Base-by-base conservation (phyloP, 2,113 vertebrate species). In the Pleuronectes platessa region DNA sequence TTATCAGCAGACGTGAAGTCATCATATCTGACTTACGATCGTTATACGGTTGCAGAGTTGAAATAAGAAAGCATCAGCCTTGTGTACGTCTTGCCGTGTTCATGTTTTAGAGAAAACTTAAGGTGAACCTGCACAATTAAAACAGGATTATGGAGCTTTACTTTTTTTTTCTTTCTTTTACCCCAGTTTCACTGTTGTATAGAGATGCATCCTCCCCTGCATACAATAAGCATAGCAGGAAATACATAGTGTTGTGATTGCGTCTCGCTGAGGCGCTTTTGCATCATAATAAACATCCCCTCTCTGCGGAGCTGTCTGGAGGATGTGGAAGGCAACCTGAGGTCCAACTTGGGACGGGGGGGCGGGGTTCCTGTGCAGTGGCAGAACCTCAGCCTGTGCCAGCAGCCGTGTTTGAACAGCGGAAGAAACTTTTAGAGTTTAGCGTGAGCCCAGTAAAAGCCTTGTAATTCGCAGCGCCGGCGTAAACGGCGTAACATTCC, bases 261-360 rank as follows among this genome's bases (percentile, higher is more conserved):
- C 91, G 20, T 81, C 79, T 86, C 56, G 42, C 76, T 18, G 37
- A 76, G 55, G 84, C 79, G 13, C 63, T 89, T 94, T 93, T 93
- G 90, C 91, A 93, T 94, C 92, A 93, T 93, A 90, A 91, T 88
- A 90, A 92, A 93, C 89, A 90, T 79, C 69, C 85, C 86, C 81
- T 81, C 88, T 90, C 81, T 70, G 81, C 27, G 76, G 92, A 89
- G 72, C 76, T 64, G 79, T 92, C 79, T 82, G 74, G 88, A 87
- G 92, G 90, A 90, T 93, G 90, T 89, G 90, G 81, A 91, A 89
- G 75, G 81, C 86, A 92, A 90, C 85, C 88, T 81, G 83, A 87
- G 84, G 89, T 92, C 84, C 84, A 85, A 88, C 66, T 45, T 72
- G 82, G 74, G 83, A 86, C 78, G 45, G 11, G 45, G 42, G 47